Base-by-base conservation (phyloP, 1,140 invertebrate genomes). In the Stegodyphus dumicola region DNA sequence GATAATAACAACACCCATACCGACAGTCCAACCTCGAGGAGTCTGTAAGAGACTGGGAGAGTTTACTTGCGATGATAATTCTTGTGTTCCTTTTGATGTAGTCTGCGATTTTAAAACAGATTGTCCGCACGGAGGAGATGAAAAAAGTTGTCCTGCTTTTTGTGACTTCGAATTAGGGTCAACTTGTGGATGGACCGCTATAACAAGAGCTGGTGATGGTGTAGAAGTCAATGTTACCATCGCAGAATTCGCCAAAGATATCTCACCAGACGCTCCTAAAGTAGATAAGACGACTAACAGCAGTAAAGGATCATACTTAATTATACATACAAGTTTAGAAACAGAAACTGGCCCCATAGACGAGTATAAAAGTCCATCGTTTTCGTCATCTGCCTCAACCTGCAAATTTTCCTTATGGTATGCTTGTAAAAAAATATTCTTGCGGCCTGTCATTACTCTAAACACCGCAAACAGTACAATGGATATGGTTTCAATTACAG, bases 91-190 rank as follows among this genome's bases (percentile, higher is more conserved):
- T 9, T 66, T 65, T 48, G 70, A 77, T 33, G 69, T 75, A 64
- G 87, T 88, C 11, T 89, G 88, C 66, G 87, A 89, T 60, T 89
- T 89, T 54, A 87, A 80, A 71, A 15, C 10, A 6, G 88, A 88
- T 66, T 89, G 88, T 73, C 75, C 71, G 2, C 73, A 85, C 18
- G 85, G 88, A 64, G 18, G 9, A n/a, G 88, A 89, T 71, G 88
- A 89, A 87, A 76, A 74, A 60, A 66, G 33, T 11, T 89, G 88
- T 78, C 88, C 87, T 11, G 79, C 85, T 51, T 54, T 65, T 10
- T 88, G 88, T 54, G 83, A 86, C 65, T 89, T 89, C 70, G 88
- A 89, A 76, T 48, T 85, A 52, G 80, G 75, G 10, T 77, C 75
- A 0, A 87, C 51, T 0, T 86, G 85, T 66, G 79, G 80, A 13